Evolutionary conservation across 2,113 vertebrate species (phyloP), one percentile per base, ranked within the genome.

Genomic region (Eleginops maclovinus): DNA sequence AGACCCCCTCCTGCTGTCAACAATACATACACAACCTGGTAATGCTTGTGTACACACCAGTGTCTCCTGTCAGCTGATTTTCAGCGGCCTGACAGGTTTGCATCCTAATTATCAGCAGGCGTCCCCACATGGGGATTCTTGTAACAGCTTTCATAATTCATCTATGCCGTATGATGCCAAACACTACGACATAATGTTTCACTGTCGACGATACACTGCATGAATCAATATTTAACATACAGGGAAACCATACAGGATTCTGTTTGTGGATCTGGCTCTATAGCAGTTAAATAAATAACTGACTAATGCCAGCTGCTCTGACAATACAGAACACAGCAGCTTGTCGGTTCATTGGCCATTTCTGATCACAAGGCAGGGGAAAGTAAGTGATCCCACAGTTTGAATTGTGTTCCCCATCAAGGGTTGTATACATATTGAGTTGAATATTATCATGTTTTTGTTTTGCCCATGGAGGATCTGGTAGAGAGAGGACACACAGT

Each of bases 401-500:
- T 75, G 31, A 79, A 82, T 62, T 74, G 55, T 36, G 31, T 36
- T 36, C 31, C 51, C 40, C 55, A 31, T 44, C 41, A 19, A 50
- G 59, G 26, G 24, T 12, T 50, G 49, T 63, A 78, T 89, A 74
- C 76, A 87, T 86, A 84, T 73, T 75, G 46, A 72, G 66, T 75
- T 83, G 13, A 86, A 90, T 81, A 84, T 86, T 87, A n/a, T 87
- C 9, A 85, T 85, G 79, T 74, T 79, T 72, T 16, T 55, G 54
- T 79, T 72, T 16, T 55, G 54, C 17, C 63, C 9, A 13, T 24
- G 43, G 60, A 68, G 60, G 65, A 77, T 81, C 60, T 47, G 65
- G 46, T 67, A 26, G 70, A 82, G 53, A 44, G 31, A 58, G 26
- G 41, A 54, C 51, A 55, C 66, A 70, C 62, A 72, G 47, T 60